Base-by-base conservation (phyloP, 2,113 vertebrate genomes). In the Aegithalos caudatus region DNA sequence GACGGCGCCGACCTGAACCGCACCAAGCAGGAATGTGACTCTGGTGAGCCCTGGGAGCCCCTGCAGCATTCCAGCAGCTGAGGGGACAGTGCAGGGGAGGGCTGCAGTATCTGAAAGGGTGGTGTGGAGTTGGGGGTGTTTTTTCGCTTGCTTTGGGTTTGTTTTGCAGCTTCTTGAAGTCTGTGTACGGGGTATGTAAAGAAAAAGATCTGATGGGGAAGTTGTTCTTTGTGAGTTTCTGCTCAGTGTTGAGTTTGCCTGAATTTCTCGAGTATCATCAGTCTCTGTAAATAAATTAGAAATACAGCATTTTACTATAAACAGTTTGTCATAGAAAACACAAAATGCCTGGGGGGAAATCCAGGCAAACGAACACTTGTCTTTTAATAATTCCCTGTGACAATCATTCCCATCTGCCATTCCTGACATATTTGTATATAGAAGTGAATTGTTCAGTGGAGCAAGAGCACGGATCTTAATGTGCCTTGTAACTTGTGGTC, bases 11-110 rank as follows among this genome's bases (percentile, higher is more conserved):
- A 99, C 33, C 96, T 99, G 94, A 99, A 99, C 88, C 98, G 98
- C 71, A 99, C 99, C 89, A 99, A 99, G 72, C 65, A 97, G 74
- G 99, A 99, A 73, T 99, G 99, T 58, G 99, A 99, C 96, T 99
- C 99, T 79, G 99, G 99, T 99, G 98, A 98, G 98, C 67, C 76
- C 62, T 54, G 31, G 50, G 13, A 51, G 33, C 38, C 65, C 86
- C 62, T 50, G 54, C 70, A 37, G 3, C 31, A 11, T 14, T 42
- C 61, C 11, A 0, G 21, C 73, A 33, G 8, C 7, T 48, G 31
- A 4, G 16, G 27, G 5, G 4, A 1, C 3, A 3, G 44, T 17
- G 9, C 11, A 60, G 83, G n/a, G 70, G 22, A 67, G 53, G 62
- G 65, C 45, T 38, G 64, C 35, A 60, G 0, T 1, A 1, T 27